These are phyloP conservation scores for Melopsittacus undulatus DNA, from an alignment of 2,797 vertebrate genomes.

Conservation along the genomic window DNA sequence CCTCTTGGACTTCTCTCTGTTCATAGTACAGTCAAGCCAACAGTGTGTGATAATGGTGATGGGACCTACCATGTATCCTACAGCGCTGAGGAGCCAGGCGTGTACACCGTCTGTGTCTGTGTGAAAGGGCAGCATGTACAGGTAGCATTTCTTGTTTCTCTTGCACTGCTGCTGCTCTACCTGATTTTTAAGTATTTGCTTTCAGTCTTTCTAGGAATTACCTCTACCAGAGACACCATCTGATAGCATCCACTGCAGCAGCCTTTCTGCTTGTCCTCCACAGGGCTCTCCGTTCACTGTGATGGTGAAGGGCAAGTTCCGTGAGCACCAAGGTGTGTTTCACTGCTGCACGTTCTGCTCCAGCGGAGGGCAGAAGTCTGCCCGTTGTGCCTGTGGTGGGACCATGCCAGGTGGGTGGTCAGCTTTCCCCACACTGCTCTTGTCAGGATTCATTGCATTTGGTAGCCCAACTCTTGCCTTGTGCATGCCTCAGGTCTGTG, in stretches of 20 bases:
- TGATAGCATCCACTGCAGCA: background rate
- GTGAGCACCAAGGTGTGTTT: constrained; percentile 83
- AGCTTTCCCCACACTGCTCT: background rate
- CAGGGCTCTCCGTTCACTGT: constrained; percentile 90
- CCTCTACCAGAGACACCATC: background rate
- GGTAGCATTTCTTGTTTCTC: constrained; percentile 74
- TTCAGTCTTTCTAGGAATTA: background rate
- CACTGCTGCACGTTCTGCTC: constrained; percentile 97
- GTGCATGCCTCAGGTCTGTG: background rate
- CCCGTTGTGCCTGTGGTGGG: constrained; percentile 88
- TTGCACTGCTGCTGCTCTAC: background rate
- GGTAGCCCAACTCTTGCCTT: background rate
- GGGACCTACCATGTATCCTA: constrained; percentile 87
- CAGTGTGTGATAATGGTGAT: constrained; percentile 83
- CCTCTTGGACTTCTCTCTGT: background rate
- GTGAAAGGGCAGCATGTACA: constrained; percentile 88
- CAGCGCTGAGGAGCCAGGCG: constrained; percentile 80
- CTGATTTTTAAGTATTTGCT: background rate
- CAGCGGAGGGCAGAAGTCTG: constrained; percentile 88
- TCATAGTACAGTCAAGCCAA: constrained; percentile 77
- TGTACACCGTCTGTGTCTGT: constrained; percentile 83
- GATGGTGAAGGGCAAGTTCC: constrained; percentile 80
- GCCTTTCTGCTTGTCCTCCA: background rate
- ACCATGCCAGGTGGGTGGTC: constrained; percentile 88
- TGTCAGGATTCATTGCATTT: background rate